phyloP scores from a whole-genome alignment of 1,140 invertebrate species.

The Drosophila burlai region DNA sequence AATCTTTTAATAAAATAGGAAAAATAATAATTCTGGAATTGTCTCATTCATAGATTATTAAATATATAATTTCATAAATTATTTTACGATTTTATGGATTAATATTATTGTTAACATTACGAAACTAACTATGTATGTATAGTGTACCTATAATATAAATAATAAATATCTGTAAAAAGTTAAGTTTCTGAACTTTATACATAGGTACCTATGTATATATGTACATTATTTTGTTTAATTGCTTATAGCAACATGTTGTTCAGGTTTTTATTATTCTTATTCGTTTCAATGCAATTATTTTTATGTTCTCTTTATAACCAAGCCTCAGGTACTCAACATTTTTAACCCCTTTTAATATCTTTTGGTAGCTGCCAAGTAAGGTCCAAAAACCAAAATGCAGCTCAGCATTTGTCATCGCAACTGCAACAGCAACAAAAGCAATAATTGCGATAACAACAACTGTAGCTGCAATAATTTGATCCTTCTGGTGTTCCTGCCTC shows the following conservation, averaged over 20 bases:
- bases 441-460: conserved; percentile 6
- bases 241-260: background rate
- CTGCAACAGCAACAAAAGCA: conserved; percentile 10
- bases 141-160: too few species aligned
- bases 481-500: conserved; percentile 32
- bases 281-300: background rate
- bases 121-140: too few species aligned
- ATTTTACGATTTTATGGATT: too few species aligned
- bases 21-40: too few species aligned
- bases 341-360: background rate
- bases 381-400: conserved; percentile 13
- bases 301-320: background rate
- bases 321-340: background rate
- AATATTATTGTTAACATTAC: too few species aligned
- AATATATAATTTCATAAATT: too few species aligned
- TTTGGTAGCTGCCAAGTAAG: background rate
- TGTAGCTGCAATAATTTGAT: conserved; percentile 24
- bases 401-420: conserved; percentile 42
- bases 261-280: background rate
- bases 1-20: too few species aligned
- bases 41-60: too few species aligned
- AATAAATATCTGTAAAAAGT: background rate
- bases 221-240: background rate
- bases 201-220: too few species aligned
- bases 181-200: too few species aligned